A percentile compares a stretch with the other conserved stretches of the same genome.
phyloP scores from a whole-genome alignment of 2,888 invertebrate genomes.

The Germaria angustata region DNA sequence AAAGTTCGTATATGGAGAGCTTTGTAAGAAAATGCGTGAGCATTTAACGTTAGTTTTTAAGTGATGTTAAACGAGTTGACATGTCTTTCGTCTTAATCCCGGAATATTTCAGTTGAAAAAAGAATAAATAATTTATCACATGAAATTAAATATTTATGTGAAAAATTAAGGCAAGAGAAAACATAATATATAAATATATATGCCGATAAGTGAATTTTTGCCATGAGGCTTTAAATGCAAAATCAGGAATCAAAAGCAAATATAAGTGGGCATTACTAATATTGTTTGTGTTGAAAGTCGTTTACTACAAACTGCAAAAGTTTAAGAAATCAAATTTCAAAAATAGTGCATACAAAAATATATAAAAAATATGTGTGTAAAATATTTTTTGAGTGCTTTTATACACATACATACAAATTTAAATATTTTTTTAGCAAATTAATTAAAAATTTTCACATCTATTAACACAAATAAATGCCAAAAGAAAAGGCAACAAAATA shows the following conservation, averaged over 20 bases:
- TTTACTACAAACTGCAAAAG: not conserved
- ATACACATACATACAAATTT: no score
- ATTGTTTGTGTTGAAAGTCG: not conserved
- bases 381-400: no score
- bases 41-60: constrained; percentile 59
- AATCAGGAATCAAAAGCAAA: not conserved
- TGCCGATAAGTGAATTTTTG: no score
- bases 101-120: constrained; percentile 15
- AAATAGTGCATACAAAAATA: not conserved
- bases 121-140: constrained; percentile 18
- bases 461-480: not conserved
- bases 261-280: not conserved
- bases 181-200: not conserved
- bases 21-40: constrained; percentile 62
- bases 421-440: no score
- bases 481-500: not conserved
- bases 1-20: constrained; percentile 38
- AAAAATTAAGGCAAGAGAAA: not conserved
- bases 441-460: no score
- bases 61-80: constrained; percentile 59
- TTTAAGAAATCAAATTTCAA: not conserved
- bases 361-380: no score
- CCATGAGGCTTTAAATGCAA: no score
- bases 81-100: constrained; percentile 50
- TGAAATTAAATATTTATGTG: not conserved